Conservation (phyloP, 2,797 vertebrate species). For the Mionectes olivaceus region DNA sequence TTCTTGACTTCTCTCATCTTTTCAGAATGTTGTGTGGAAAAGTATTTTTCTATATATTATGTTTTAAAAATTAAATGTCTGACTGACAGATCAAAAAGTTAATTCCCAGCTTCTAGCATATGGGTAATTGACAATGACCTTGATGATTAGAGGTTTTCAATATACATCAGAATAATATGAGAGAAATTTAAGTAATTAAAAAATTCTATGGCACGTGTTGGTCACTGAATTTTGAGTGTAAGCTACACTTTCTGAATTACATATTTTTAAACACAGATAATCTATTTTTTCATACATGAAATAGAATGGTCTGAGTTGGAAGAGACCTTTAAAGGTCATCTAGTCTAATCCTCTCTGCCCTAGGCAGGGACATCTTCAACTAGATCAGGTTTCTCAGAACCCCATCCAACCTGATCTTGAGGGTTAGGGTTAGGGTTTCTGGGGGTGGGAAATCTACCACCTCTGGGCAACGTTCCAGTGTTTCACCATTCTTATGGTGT, state of each 20-base stretch:
- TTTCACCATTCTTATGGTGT: not conserved
- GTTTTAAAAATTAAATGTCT: not conserved
- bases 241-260: not conserved
- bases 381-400: not conserved
- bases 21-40: not conserved
- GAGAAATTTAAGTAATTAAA: not conserved
- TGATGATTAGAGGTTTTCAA: not conserved
- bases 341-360: too few species aligned
- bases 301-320: not conserved
- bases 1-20: not conserved
- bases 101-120: not conserved
- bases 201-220: not conserved
- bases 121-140: not conserved
- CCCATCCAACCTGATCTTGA: accelerated
- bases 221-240: not conserved
- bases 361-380: not conserved
- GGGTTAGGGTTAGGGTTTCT: not conserved
- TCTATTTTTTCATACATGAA: not conserved
- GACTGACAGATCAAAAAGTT: not conserved
- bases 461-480: not conserved
- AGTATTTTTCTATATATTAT: not conserved
- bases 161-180: not conserved
- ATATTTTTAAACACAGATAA: not conserved
- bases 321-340: not conserved
- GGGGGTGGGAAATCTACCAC: not conserved